Evolutionary conservation across 1,140 invertebrate species (phyloP), one percentile per base, ranked within the genome.

Genomic region (Drosophila ercepeae): DNA sequence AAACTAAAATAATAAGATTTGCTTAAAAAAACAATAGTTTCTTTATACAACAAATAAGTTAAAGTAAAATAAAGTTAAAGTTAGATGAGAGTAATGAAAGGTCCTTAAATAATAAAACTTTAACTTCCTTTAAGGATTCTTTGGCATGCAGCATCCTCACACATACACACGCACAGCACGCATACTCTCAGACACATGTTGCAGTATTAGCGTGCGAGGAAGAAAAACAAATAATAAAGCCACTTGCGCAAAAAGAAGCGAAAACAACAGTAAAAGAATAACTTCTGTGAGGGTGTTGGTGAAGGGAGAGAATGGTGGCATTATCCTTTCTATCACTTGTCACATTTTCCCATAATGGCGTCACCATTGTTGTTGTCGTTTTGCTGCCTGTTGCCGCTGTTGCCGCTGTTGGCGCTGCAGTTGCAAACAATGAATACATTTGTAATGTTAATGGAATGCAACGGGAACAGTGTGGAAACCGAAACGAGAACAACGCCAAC

Each of bases 391-490:
- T 52, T 72, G 57, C 45, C 61, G 48, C 19, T 36, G 63, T 52
- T 72, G 57, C 45, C 61, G 48, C 19, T 36, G 65, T 64, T 70
- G 61, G 34, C 46, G 46, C 41, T 59, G 63, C 63, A 61, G 61
- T 50, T 70, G 75, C 60, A 54, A 86, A 84, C 81, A 84, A 84
- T 84, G 81, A 84, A 84, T 84, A 86, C 81, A 84, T 86, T 84
- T 84, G 81, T 84, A 86, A 84, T 82, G 78, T 86, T 84, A 84
- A 84, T 84, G 81, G 81, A 79, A 86, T 84, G 81, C 81, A 76
- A 46, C 72, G 67, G 58, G 61, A 76, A 34, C 54, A 51, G 61
- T 46, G 64, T 18, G 63, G 63, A 52, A 65, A 32, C 27, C 60
- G 48, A 54, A 58, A 58, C 52, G 61, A 23, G 49, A 74, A 64